Percentiles rank a stretch among this genome's conserved stretches.
phyloP scores from a whole-genome alignment of 2,888 invertebrate species.

The Cyclophora punctaria region DNA sequence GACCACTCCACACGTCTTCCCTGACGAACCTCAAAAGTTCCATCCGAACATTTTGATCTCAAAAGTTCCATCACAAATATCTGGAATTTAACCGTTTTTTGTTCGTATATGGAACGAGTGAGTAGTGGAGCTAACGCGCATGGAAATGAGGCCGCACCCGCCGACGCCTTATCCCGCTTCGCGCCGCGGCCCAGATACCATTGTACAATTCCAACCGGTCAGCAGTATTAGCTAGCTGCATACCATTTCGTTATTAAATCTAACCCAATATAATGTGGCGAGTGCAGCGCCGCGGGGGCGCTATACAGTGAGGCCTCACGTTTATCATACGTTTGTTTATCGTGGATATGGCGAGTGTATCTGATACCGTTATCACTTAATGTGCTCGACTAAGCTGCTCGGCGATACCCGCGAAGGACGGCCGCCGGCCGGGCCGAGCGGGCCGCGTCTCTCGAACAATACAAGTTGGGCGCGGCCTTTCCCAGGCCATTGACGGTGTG shows the following conservation, averaged over 20 bases:
- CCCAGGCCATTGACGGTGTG: slow-evolving; percentile 13
- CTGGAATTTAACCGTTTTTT: no score
- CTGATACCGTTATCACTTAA: slow-evolving; percentile 13
- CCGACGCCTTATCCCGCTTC: no score
- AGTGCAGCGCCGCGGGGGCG: not conserved
- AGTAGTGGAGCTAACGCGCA: no score
- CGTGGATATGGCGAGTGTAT: slow-evolving; percentile 12
- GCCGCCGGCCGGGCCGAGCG: not conserved
- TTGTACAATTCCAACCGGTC: not conserved
- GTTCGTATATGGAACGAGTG: no score
- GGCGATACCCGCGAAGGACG: not conserved
- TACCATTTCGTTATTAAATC: no score
- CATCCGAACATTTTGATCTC: no score
- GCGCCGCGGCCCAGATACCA: no score
- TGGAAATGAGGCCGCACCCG: no score
- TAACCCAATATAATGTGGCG: no score
- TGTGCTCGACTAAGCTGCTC: slow-evolving; percentile 4
- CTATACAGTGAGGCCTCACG: not conserved
- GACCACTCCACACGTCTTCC: no score
- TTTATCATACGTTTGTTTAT: slow-evolving; percentile 7
- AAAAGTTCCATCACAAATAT: no score
- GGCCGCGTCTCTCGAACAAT: not conserved
- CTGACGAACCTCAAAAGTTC: no score
- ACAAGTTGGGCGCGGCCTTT: slow-evolving; percentile 3
- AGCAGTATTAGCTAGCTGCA: not conserved